Evolutionary conservation across 2,797 vertebrate genomes (phyloP), one percentile per base, ranked within the genome.

Genomic region (Hafferia zeledoni): DNA sequence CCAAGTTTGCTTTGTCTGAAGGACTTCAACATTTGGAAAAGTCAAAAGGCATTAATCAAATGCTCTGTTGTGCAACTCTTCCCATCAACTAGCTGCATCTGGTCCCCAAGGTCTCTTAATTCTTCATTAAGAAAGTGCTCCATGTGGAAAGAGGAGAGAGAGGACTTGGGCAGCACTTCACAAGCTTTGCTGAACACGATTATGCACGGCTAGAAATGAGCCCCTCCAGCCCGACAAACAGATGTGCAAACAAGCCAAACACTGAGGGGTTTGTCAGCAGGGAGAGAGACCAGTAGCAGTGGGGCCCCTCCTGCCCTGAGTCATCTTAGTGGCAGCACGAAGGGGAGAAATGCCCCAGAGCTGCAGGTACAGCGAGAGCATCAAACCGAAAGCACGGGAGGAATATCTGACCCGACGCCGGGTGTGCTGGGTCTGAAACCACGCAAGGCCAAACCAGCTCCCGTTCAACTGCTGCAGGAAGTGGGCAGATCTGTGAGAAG

Each of bases 321-420:
- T 46, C 80, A 65, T 5, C 39, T 31, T 13, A 13, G 2, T 0
- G 16, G 60, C 64, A 63, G 65, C 10, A 1, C 14, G 68, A 16
- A 0, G 15, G 59, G 43, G 46, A 81, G 35, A 55, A 41, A 55
- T 3, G 9, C 3, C 30, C 17, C 39, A 3, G 25, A 47, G 50
- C 43, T 55, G 78, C 70, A 75, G 65, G 44, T 5, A 75, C 0
- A 0, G 77, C 56, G 82, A 0, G 77, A 60, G 82, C 27, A 33
- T 28, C 84, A 47, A 31, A 77, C 8, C 0, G 3, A 86, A 74
- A 70, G n/a, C 46, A 39, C 3, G 1, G 6, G 30, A 61, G 28
- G 19, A 49, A 30, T 0, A 55, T 14, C 17, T 1, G 2, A 31
- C 2, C 35, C 1, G 0, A 13, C 14, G 60, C 41, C 47, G 23